These are phyloP conservation scores for Carassius gibelio DNA, from an alignment of 2,113 vertebrate species.

Conservation along the genomic window DNA sequence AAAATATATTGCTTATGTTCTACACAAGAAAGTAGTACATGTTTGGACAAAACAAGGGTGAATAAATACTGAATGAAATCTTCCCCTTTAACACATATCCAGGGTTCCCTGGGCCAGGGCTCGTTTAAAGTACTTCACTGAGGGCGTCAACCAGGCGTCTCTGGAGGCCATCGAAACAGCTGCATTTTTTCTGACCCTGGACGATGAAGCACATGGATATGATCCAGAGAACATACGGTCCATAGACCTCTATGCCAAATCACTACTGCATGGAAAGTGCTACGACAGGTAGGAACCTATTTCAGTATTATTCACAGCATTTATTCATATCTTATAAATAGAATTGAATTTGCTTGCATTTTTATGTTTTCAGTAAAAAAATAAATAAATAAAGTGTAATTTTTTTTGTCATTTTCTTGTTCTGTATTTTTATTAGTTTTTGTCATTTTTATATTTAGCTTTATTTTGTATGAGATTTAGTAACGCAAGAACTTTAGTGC, in stretches of 20 bases:
- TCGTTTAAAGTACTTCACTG: slow-evolving; percentile 81
- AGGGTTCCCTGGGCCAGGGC: slow-evolving; percentile 89
- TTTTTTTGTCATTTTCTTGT: no score
- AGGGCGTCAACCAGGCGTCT: slow-evolving; percentile 79
- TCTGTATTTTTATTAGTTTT: no score
- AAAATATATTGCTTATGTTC: no score
- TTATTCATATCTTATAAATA: no score
- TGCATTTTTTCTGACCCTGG: slow-evolving; percentile 87
- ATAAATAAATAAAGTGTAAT: no score
- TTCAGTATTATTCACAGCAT: background rate
- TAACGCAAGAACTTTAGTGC: no score
- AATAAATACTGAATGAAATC: background rate
- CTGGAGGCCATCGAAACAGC: slow-evolving; percentile 86
- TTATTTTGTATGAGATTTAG: no score
- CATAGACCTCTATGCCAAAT: slow-evolving; percentile 88
- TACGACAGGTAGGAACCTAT: slow-evolving; percentile 81
- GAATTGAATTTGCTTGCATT: no score
- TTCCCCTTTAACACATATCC: background rate
- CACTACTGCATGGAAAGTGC: slow-evolving; percentile 89
- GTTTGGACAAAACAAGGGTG: background rate
- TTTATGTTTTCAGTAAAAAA: no score
- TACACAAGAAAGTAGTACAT: background rate
- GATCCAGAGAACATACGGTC: slow-evolving; percentile 67
- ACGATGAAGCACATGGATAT: slow-evolving; percentile 82
- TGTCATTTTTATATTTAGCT: no score